Evolutionary conservation across 2,113 vertebrate species (phyloP), one percentile per base, ranked within the genome.

Genomic region (Poeciliopsis turrubarensis): DNA sequence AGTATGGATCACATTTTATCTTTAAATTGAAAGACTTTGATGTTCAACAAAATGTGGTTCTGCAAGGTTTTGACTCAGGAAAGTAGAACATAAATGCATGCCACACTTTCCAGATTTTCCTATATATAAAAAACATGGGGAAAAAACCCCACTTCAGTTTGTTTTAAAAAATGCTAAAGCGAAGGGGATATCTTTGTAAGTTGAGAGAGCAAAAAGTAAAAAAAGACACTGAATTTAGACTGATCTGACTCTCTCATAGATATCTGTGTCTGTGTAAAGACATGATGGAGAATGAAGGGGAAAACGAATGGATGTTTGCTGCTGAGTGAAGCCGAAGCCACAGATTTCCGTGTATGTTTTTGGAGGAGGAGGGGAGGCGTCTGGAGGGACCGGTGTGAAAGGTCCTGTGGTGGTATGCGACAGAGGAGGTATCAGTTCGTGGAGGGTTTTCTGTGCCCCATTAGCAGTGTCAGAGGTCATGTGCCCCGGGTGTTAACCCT

Each of bases 401-500:
- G 93, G 94, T 94, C 93, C 87, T 79, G 88, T 86, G 88, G 86
- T 94, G 95, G 94, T 95, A 95, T 95, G 95, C 78, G 72, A 91
- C 87, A 87, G 92, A 81, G 91, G 91, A 91, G 90, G 92, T 93
- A 93, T 95, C 89, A 92, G 90, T 94, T 95, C 90, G 83, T 92
- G 89, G 88, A 93, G 93, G 88, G 91, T 89, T 93, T 90, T 93
- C 91, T 93, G 91, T 94, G 93, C 94, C 94, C 94, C 94, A 94
- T 95, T 95, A 95, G 94, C 90, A 89, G 85, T 91, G 95, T 95
- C 94, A 94, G 90, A 94, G 95, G 93, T 94, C 87, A 85, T 86
- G 86, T 91, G 93, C 92, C 92, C 94, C 87, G 92, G 90, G 93
- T 94, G 94, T 94, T 95, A 94, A 95, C 94, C 94, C 87, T 87